A percentile compares a stretch with the other conserved stretches of the same genome.
Conservation (phyloP, 2,888 invertebrate genomes). For the Sepiola atlantica region DNA sequence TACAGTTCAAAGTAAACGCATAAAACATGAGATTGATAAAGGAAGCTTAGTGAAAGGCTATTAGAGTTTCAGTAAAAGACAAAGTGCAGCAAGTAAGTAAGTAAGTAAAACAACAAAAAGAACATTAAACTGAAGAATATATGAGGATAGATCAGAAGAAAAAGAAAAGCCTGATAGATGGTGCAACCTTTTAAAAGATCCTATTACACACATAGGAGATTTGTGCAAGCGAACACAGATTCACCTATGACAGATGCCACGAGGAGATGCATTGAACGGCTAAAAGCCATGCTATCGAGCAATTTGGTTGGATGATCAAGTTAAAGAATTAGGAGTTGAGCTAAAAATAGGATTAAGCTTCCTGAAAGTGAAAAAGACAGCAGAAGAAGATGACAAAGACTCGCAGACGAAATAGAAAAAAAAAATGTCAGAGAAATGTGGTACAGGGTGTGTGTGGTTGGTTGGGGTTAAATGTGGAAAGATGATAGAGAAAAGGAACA, state of each 20-base stretch:
- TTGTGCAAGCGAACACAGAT: not conserved
- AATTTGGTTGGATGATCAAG: not conserved
- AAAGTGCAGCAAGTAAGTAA: not conserved
- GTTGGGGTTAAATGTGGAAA: no score
- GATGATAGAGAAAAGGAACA: not conserved
- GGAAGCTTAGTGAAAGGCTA: no score
- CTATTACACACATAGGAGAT: not conserved
- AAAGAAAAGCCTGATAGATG: not conserved
- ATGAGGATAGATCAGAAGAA: not conserved
- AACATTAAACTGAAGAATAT: not conserved
- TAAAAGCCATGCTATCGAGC: not conserved
- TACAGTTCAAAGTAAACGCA: not conserved
- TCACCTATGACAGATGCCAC: not conserved
- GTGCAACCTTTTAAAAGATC: slow-evolving; percentile 19
- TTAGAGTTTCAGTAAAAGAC: not conserved
- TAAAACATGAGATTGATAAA: not conserved
- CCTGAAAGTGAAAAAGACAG: not conserved
- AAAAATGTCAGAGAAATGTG: no score
- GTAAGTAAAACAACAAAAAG: not conserved
- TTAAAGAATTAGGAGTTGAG: not conserved
- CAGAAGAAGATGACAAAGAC: not conserved
- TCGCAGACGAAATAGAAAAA: not conserved
- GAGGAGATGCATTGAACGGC: not conserved
- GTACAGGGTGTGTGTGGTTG: no score
- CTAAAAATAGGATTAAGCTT: slow-evolving; percentile 6